Evolutionary conservation across 2,797 vertebrate genomes (phyloP).

Genomic region (Helostoma temminkii): DNA sequence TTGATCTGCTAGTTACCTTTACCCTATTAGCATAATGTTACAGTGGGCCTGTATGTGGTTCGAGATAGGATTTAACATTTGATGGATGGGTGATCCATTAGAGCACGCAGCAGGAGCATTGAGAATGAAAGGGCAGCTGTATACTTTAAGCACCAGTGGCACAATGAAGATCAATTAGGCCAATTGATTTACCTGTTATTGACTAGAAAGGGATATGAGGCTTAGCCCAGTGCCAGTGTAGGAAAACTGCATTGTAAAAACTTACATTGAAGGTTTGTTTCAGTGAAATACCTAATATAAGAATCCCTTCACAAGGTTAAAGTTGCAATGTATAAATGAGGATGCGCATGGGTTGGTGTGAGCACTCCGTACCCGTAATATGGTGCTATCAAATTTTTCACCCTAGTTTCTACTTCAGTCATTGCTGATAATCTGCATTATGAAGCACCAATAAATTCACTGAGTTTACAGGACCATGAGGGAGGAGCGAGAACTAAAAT

Average conservation of each 20-base stretch:
- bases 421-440: conserved; percentile 61
- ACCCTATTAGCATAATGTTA: conserved; percentile 83
- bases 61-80: conserved; percentile 68
- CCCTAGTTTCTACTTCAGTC: conserved; percentile 35
- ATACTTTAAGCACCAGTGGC: conserved; percentile 78
- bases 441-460: conserved; percentile 74
- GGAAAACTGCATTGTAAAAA: conserved; percentile 36
- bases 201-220: conserved; percentile 66
- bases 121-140: conserved; percentile 73
- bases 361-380: conserved; percentile 89
- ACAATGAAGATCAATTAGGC: conserved; percentile 82
- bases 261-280: conserved; percentile 7
- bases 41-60: conserved; percentile 65
- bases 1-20: conserved; percentile 74
- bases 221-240: conserved; percentile 26
- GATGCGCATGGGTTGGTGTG: conserved; percentile 47
- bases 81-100: conserved; percentile 81
- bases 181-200: conserved; percentile 82
- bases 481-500: conserved; percentile 57
- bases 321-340: conserved; percentile 35
- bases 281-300: conserved; percentile 32
- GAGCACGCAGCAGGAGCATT: conserved; percentile 64
- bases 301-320: conserved; percentile 30
- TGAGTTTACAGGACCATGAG: conserved; percentile 64
- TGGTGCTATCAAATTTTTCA: conserved; percentile 81